Evolutionary conservation across 2,113 vertebrate species (phyloP).

Genomic region (Odobenus rosmarus): DNA sequence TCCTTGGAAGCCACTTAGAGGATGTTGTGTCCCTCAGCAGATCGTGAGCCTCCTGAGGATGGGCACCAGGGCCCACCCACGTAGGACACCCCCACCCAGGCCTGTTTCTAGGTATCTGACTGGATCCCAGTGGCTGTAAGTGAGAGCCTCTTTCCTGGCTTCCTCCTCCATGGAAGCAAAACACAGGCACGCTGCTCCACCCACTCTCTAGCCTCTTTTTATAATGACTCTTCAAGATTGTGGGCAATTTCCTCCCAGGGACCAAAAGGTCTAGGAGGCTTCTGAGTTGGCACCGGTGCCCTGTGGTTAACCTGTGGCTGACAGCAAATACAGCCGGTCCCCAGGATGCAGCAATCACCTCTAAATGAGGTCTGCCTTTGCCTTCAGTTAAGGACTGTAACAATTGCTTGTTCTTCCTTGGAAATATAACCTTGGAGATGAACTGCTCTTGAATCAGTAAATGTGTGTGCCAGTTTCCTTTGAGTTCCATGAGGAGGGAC

Average conservation of each 20-base stretch:
- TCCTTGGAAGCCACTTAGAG: not conserved
- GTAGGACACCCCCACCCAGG: not conserved
- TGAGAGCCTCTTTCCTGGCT: not conserved
- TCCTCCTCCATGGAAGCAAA: not conserved
- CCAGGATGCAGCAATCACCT: constrained; percentile 20
- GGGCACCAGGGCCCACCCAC: not conserved
- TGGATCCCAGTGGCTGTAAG: not conserved
- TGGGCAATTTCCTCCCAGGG: constrained; percentile 47
- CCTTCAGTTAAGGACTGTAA: not conserved
- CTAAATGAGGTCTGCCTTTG: constrained; percentile 62
- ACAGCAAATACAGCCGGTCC: not conserved
- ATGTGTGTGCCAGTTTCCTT: constrained; percentile 16
- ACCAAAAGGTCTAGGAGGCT: constrained; percentile 20
- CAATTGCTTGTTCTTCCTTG: constrained; percentile 51
- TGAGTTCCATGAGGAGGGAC: constrained; percentile 48
- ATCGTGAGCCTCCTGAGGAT: not conserved
- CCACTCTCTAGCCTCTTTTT: not conserved
- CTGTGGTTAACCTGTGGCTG: constrained; percentile 63
- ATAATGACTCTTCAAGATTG: constrained; percentile 34
- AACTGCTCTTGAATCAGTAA: constrained; percentile 72
- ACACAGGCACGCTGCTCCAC: not conserved
- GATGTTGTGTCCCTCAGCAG: not conserved
- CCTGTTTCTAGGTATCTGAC: not conserved
- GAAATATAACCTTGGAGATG: constrained; percentile 64
- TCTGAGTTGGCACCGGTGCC: not conserved